These are phyloP conservation scores for Paralichthys olivaceus DNA, from an alignment of 2,113 vertebrate genomes.

Conservation along the genomic window DNA sequence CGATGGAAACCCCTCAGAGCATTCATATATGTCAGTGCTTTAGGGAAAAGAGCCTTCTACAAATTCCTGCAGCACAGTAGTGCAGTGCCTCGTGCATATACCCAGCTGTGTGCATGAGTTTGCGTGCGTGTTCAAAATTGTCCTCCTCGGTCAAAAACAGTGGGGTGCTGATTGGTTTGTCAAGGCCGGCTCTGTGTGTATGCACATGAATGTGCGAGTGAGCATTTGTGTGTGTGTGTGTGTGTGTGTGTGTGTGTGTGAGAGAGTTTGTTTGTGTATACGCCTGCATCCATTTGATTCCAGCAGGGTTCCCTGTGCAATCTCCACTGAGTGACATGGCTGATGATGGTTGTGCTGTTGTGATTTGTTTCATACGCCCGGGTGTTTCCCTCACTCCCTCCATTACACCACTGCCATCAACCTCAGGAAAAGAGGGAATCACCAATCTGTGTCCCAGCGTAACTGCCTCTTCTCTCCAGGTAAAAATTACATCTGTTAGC, in stretches of 20 bases:
- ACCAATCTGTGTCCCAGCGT: conserved; percentile 49
- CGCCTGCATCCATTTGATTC: conserved; percentile 57
- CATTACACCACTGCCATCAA: conserved; percentile 28
- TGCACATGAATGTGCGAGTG: neutral
- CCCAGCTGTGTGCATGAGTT: conserved; percentile 8
- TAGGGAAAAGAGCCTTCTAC: conserved; percentile 33
- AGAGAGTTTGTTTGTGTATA: conserved; percentile 49
- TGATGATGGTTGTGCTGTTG: conserved; percentile 62
- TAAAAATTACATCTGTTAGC: conserved; percentile 5
- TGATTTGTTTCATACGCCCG: conserved; percentile 61
- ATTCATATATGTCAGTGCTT: conserved; percentile 48
- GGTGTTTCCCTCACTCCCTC: conserved; percentile 66
- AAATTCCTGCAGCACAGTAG: conserved; percentile 25
- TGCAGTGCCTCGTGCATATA: too few species aligned
- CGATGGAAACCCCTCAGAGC: conserved; percentile 66
- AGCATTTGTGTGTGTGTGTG: neutral
- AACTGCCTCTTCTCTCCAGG: conserved; percentile 25
- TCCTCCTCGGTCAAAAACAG: conserved; percentile 51
- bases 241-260: conserved; percentile 2
- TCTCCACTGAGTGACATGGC: conserved; percentile 56
- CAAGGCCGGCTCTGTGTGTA: conserved; percentile 9
- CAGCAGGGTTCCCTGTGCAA: conserved; percentile 65
- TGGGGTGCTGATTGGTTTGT: conserved; percentile 63
- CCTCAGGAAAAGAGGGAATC: conserved; percentile 57
- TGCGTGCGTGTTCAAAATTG: conserved; percentile 34